Percentiles rank a stretch among this genome's conserved stretches.
Conservation (phyloP, 2,888 invertebrate genomes). For the Xylota sylvarum region DNA sequence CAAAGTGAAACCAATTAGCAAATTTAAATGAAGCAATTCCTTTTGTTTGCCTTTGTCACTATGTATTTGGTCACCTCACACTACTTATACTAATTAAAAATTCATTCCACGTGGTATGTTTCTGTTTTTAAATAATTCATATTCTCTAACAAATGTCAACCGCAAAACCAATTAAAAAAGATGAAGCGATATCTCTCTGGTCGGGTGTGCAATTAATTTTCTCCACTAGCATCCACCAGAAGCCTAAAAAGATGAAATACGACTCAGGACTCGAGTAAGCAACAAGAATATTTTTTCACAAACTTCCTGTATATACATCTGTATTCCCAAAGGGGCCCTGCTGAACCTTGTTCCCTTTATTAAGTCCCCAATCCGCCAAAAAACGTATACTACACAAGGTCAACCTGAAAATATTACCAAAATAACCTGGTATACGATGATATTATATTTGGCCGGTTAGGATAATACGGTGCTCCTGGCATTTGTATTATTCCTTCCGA, state of each 20-base stretch:
- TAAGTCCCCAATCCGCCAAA: conserved; percentile 17
- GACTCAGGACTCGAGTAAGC: background rate
- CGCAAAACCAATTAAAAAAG: conserved; percentile 33
- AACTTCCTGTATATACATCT: background rate
- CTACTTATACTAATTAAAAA: conserved; percentile 31
- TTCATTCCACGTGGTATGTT: conserved; percentile 20
- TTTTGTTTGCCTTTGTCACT: background rate
- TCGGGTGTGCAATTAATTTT: conserved; percentile 17
- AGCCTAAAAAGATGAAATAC: conserved; percentile 1
- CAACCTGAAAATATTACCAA: conserved; percentile 36
- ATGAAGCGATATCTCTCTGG: conserved; percentile 25
- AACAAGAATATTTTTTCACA: background rate
- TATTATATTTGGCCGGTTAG: conserved; percentile 13
- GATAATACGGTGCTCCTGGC: conserved; percentile 19
- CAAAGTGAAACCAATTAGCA: conserved; percentile 4
- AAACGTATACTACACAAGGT: conserved; percentile 5
- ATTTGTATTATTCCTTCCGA: conserved; percentile 16
- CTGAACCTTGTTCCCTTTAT: conserved; percentile 1
- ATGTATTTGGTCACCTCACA: background rate
- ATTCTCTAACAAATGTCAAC: conserved; percentile 27
- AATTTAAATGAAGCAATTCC: background rate
- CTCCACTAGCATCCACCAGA: conserved; percentile 1
- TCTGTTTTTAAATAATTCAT: conserved; percentile 20
- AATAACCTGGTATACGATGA: conserved; percentile 17
- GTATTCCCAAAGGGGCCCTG: conserved; percentile 5